phyloP scores from a whole-genome alignment of 2,113 vertebrate species.

The Dissostichus mawsoni region DNA sequence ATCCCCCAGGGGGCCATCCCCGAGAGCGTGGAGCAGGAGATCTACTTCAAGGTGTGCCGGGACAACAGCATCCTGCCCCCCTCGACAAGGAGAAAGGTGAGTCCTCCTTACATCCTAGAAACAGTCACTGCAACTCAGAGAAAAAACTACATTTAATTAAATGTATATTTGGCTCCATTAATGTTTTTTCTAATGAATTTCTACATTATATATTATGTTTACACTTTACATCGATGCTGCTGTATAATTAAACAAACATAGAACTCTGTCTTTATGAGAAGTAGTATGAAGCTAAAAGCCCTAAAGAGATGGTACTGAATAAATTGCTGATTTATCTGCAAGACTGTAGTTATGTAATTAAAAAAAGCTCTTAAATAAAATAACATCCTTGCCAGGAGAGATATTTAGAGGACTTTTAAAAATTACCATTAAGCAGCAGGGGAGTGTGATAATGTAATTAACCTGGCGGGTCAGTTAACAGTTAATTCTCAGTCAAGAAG shows the following conservation, averaged over 20 bases:
- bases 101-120: conserved; percentile 27
- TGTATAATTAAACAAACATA: not conserved
- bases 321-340: not conserved
- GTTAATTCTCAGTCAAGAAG: conserved; percentile 11
- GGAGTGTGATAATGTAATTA: conserved; percentile 21
- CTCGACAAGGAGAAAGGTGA: conserved; percentile 99
- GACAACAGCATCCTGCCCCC: conserved; percentile 98
- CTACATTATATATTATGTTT: not conserved
- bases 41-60: conserved; percentile 99
- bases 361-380: not conserved
- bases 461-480: not conserved
- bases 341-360: not conserved
- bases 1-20: conserved; percentile 98
- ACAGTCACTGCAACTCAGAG: conserved; percentile 4
- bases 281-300: not conserved
- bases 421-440: conserved; percentile 8
- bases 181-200: no score
- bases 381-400: not conserved
- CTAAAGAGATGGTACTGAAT: not conserved
- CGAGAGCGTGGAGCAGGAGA: conserved; percentile 96
- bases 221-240: not conserved
- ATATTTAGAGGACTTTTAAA: not conserved
- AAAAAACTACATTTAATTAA: not conserved
- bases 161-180: not conserved
- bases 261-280: not conserved